Conservation (phyloP, 2,888 invertebrate genomes). For the Megastigmus dorsalis region DNA sequence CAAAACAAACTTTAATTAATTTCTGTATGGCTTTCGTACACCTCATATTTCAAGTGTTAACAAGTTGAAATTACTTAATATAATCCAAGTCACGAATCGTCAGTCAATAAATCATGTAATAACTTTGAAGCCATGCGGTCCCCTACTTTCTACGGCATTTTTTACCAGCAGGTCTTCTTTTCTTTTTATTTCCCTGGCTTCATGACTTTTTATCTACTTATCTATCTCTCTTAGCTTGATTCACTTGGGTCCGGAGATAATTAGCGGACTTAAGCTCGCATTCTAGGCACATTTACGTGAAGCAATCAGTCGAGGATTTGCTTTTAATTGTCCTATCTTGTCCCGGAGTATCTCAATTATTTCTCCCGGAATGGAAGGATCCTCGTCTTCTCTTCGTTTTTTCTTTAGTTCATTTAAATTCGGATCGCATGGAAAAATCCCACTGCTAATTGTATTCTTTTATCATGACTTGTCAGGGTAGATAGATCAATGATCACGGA, state of each 20-base stretch:
- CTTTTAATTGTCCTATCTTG: constrained; percentile 60
- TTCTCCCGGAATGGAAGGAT: constrained; percentile 3
- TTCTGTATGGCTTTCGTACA: no score
- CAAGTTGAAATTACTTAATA: not conserved
- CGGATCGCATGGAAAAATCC: no score
- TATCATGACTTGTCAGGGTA: no score
- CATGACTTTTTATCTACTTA: constrained; percentile 27
- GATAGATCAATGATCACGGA: no score
- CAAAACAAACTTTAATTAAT: no score
- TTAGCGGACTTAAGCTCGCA: constrained; percentile 48
- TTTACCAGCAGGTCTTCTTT: not conserved
- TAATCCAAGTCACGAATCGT: not conserved
- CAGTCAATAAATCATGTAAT: constrained; percentile 2
- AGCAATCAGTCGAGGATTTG: constrained; percentile 64
- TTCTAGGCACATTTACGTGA: constrained; percentile 54
- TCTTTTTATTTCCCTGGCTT: not conserved
- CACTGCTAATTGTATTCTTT: no score
- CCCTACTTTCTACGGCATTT: no score
- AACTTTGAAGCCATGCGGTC: not conserved
- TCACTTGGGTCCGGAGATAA: constrained; percentile 20
- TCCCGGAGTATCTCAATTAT: constrained; percentile 43
- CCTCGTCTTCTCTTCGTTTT: no score
- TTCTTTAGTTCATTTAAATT: no score
- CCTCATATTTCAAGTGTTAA: no score
- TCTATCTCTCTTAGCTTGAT: constrained; percentile 17